These are phyloP conservation scores for Myripristis murdjan DNA, from an alignment of 2,797 vertebrate genomes.

Conservation along the genomic window DNA sequence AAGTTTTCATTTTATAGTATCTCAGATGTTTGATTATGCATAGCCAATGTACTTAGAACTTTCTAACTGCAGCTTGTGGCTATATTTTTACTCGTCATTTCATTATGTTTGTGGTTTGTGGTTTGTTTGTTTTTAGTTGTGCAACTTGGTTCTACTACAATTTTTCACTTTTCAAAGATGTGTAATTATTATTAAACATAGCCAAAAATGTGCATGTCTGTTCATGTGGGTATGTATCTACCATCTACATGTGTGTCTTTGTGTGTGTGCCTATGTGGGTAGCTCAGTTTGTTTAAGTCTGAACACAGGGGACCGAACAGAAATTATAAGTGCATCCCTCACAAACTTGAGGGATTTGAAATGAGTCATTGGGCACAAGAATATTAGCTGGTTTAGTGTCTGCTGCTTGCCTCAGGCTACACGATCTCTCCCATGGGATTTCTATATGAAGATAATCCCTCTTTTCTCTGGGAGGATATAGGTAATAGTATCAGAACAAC, in stretches of 20 bases:
- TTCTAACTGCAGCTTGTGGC: not conserved
- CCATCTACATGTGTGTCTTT: too few species aligned
- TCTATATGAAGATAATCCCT: constrained; percentile 53
- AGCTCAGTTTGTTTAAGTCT: constrained; percentile 13
- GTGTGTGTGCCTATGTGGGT: not conserved
- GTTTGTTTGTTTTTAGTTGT: not conserved
- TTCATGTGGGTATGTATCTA: too few species aligned
- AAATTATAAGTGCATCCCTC: constrained; percentile 12
- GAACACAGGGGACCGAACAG: constrained; percentile 11
- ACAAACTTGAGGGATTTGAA: constrained; percentile 35
- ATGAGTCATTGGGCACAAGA: constrained; percentile 43
- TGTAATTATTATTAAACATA: too few species aligned
- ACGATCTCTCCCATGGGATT: constrained; percentile 45
- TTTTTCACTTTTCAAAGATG: not conserved
- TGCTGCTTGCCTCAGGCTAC: constrained; percentile 38
- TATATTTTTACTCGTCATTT: not conserved
- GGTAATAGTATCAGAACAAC: constrained; percentile 45
- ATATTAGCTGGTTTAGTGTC: constrained; percentile 58
- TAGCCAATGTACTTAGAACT: not conserved
- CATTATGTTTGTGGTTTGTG: not conserved
- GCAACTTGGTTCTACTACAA: not conserved
- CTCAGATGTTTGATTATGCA: not conserved
- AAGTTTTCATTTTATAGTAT: too few species aligned
- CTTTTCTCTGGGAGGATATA: constrained; percentile 44
- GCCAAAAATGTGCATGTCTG: too few species aligned